Conservation (phyloP, 2,797 vertebrate species). For the Rhodeus uyekii region DNA sequence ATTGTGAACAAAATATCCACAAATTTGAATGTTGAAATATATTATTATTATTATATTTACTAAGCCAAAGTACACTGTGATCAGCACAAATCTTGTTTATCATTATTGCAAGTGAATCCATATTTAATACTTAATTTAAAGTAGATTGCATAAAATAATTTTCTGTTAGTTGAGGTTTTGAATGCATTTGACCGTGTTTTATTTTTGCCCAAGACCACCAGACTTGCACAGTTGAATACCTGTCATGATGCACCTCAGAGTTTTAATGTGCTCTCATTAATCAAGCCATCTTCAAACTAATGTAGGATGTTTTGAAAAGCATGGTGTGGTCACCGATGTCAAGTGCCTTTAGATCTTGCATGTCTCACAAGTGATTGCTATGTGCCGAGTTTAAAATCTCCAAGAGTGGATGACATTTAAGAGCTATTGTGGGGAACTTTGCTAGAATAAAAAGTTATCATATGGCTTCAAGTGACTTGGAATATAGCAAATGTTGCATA, state of each 20-base stretch:
- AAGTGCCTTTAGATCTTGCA: not conserved
- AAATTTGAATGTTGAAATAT: not conserved
- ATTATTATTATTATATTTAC: slow-evolving; percentile 12
- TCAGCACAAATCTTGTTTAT: slow-evolving; percentile 9
- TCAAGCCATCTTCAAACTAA: not conserved
- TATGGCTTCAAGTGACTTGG: not conserved
- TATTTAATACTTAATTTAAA: slow-evolving; percentile 4
- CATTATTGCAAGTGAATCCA: not conserved
- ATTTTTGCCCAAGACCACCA: not conserved
- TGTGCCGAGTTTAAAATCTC: not conserved
- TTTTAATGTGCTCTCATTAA: not conserved
- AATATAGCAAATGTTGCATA: not conserved
- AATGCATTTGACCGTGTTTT: not conserved
- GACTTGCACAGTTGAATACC: not conserved
- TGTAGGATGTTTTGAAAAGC: not conserved
- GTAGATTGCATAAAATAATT: not conserved
- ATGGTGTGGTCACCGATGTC: not conserved
- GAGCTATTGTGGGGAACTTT: not conserved
- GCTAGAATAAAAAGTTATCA: not conserved
- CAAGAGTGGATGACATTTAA: not conserved
- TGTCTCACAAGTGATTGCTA: not conserved
- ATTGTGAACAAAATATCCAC: not conserved
- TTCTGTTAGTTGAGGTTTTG: not conserved
- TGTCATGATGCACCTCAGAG: not conserved
- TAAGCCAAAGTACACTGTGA: not conserved